Evolutionary conservation across 1,140 invertebrate species (phyloP), one percentile per base, ranked within the genome.

Genomic region (Octopus sinensis): DNA sequence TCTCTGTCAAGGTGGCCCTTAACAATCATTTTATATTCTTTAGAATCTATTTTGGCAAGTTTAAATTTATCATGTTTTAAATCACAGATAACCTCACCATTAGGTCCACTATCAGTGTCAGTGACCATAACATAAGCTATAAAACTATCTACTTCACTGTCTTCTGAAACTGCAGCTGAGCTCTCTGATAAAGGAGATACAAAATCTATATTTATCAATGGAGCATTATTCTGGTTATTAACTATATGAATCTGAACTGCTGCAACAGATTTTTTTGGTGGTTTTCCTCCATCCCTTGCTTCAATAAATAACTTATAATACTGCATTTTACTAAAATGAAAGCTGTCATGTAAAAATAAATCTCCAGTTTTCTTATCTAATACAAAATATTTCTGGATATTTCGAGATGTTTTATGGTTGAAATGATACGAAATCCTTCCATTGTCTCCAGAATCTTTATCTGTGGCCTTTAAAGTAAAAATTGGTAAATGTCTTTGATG

Each of bases 351-450:
- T 52, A 86, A 78, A 79, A 77, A 82, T 4, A 87, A 23, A 43
- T 83, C 83, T 30, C 86, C 86, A 77, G 84, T 84, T 78, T 56
- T 80, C 68, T 76, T 10, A 96, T 86, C 95, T 93, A 89, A 98
- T 96, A 51, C 96, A 95, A 82, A 98, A 92, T 90, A 82, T 81
- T 87, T 96, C 95, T 80, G 98, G 91, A 56, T 95, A 92, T 91
- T 97, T 97, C 90, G 97, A 95, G 78, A 95, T 90, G 98, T 98
- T 12, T 96, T 96, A 4, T 95, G 92, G 81, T 82, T 86, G 52
- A 89, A 96, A 87, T 93, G 94, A 92, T 96, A 98, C 12, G 78
- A 76, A 52, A 89, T 83, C 81, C 84, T 80, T 12, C 86, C 87
- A 83, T 89, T 88, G 76, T 83, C 71, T 9, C 87, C 87, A 17